phyloP scores from a whole-genome alignment of 2,797 vertebrate genomes.

The Spinus olivaceus region DNA sequence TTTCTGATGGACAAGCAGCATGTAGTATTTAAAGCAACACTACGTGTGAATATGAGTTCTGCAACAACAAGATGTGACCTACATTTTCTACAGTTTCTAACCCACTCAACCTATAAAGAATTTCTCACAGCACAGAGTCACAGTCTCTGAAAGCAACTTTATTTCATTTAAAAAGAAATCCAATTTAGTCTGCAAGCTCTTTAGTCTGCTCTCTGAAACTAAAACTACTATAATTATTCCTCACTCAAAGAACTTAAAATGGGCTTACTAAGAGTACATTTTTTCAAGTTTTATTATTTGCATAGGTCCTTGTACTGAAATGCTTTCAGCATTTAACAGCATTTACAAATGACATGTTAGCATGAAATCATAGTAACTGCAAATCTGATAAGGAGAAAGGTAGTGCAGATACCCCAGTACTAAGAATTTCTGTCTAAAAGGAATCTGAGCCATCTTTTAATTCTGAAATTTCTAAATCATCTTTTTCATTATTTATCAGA shows the following conservation, averaged over 20 bases:
- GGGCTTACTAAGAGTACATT: neutral
- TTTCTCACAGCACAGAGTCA: neutral
- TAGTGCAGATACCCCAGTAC: neutral
- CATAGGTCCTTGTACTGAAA: neutral
- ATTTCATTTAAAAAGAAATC: neutral
- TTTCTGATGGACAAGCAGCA: neutral
- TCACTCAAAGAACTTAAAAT: neutral
- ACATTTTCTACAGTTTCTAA: neutral
- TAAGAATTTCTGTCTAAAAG: neutral
- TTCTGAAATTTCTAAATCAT: neutral
- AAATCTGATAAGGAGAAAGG: neutral
- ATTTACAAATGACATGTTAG: neutral
- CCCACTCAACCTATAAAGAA: neutral
- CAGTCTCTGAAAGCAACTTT: neutral
- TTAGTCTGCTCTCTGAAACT: too few relatives aligned
- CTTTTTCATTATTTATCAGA: neutral
- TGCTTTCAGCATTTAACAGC: neutral
- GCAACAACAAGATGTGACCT: neutral
- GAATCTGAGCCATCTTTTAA: neutral
- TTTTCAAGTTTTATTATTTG: neutral
- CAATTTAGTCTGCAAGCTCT: neutral
- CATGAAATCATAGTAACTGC: neutral
- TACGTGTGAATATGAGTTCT: neutral
- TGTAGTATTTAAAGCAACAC: neutral
- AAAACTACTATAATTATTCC: neutral